Conservation (phyloP, 2,797 vertebrate genomes). For the Fistularia tabacaria region DNA sequence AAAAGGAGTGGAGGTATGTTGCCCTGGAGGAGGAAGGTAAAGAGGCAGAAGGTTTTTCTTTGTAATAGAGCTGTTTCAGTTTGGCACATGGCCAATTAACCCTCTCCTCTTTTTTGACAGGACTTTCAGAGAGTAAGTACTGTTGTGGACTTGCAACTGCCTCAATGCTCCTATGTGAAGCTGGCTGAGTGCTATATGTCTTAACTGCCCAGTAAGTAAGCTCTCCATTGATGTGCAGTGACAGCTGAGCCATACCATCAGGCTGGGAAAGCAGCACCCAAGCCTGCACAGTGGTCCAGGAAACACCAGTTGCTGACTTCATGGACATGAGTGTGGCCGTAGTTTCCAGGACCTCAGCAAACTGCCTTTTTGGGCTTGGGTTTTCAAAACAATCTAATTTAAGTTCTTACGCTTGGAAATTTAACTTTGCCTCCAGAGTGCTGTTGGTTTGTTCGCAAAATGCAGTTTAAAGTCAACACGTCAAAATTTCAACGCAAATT, state of each 20-base stretch:
- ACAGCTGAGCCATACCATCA: constrained; percentile 87
- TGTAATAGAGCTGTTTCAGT: constrained; percentile 73
- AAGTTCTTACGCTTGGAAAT: constrained; percentile 6
- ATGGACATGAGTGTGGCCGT: constrained; percentile 40
- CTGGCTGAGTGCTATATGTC: constrained; percentile 72
- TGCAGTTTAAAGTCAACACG: too few relatives aligned
- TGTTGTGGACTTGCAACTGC: too few relatives aligned
- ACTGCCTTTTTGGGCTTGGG: constrained; percentile 16
- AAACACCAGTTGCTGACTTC: constrained; percentile 62
- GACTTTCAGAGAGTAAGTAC: too few relatives aligned
- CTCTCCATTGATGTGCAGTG: constrained; percentile 70
- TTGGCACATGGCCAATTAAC: constrained; percentile 54
- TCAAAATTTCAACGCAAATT: too few relatives aligned
- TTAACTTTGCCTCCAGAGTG: too few relatives aligned
- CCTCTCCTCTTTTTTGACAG: constrained; percentile 56
- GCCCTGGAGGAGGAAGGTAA: constrained; percentile 49
- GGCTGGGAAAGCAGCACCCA: constrained; percentile 65
- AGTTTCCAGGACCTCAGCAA: constrained; percentile 54
- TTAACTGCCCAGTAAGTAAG: constrained; percentile 54
- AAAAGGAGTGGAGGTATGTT: constrained; percentile 56
- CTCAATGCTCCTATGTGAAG: constrained; percentile 69
- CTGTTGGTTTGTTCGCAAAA: too few relatives aligned
- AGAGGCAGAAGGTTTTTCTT: constrained; percentile 63
- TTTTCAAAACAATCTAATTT: constrained; percentile 49
- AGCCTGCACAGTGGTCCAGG: constrained; percentile 43